phyloP scores from a whole-genome alignment of 2,797 vertebrate genomes.

The Paguma larvata region DNA sequence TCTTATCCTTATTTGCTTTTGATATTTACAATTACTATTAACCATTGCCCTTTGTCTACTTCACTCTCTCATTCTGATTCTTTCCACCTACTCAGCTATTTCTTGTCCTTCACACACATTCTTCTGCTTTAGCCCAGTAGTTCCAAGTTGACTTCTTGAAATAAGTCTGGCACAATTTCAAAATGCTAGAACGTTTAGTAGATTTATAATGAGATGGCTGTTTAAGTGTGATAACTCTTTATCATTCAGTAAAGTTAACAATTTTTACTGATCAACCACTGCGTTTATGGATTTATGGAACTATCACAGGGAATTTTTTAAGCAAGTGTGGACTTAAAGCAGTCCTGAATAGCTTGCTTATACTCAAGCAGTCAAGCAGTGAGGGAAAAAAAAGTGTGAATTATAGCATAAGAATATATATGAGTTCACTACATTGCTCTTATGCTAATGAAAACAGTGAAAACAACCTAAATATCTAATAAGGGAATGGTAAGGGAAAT shows the following conservation, averaged over 20 bases:
- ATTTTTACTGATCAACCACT: constrained; percentile 23
- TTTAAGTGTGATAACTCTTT: constrained; percentile 43
- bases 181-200: constrained; percentile 18
- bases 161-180: constrained; percentile 48
- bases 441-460: constrained; percentile 9
- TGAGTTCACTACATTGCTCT: neutral
- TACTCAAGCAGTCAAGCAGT: neutral
- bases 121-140: constrained; percentile 23
- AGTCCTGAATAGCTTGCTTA: neutral
- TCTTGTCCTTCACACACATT: neutral
- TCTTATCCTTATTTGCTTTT: constrained; percentile 72
- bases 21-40: constrained; percentile 66
- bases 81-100: constrained; percentile 69
- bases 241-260: constrained; percentile 31
- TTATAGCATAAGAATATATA: neutral
- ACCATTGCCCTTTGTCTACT: constrained; percentile 66
- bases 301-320: neutral
- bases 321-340: constrained; percentile 30
- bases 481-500: neutral
- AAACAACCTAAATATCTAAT: constrained; percentile 35
- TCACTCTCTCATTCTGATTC: constrained; percentile 47
- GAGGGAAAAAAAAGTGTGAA: neutral
- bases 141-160: constrained; percentile 48
- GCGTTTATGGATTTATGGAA: constrained; percentile 38
- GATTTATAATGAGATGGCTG: constrained; percentile 29